A percentile compares a stretch with the other conserved stretches of the same genome.
These are phyloP conservation scores for Labeo catla DNA, from an alignment of 2,113 vertebrate species.

Conservation along the genomic window DNA sequence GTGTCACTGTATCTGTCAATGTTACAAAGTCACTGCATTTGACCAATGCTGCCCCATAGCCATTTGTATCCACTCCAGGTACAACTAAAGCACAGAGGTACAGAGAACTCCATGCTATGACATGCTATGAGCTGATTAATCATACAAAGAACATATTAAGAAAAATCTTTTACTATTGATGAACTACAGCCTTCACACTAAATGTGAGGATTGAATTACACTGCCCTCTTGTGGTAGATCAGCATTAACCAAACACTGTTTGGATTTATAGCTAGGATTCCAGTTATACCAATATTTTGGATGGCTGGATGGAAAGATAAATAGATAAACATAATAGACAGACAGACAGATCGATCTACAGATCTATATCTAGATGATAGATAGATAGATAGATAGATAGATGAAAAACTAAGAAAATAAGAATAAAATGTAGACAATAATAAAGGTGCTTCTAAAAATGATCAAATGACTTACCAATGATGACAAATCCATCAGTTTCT, in stretches of 20 bases:
- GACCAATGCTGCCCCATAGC: constrained; percentile 31
- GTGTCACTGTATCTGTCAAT: background rate
- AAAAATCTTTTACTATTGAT: background rate
- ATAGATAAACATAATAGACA: background rate
- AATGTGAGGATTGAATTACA: background rate
- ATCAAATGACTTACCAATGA: constrained; percentile 83
- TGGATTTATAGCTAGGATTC: background rate
- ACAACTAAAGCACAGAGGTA: background rate
- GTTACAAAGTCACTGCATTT: background rate
- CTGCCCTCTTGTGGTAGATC: background rate
- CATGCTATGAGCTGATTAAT: background rate
- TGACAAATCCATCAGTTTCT: constrained; percentile 91
- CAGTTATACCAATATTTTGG: background rate
- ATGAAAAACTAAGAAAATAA: background rate
- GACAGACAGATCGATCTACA: background rate
- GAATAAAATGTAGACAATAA: background rate
- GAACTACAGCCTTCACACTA: background rate
- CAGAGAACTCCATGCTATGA: background rate
- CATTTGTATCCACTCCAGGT: constrained; percentile 52
- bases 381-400: background rate
- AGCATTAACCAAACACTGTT: background rate
- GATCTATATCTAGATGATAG: background rate
- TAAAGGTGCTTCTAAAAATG: background rate
- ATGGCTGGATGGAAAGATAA: background rate
- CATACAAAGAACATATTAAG: background rate